Evolutionary conservation across 2,113 vertebrate species (phyloP).

Genomic region (Clarias batrachus): DNA sequence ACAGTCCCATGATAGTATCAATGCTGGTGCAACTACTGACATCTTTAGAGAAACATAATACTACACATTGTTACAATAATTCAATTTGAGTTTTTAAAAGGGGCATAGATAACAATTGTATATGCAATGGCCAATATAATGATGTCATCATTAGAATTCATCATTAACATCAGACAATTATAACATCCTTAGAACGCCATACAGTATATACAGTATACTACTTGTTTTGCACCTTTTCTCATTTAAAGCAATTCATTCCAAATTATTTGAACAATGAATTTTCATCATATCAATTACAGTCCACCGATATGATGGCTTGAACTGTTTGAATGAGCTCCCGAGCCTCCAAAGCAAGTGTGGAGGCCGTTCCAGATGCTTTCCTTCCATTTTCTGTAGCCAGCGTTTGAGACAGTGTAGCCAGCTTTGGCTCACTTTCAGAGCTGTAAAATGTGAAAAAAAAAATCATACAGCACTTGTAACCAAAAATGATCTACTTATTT

Average conservation of each 20-base stretch:
- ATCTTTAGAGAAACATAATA: too few relatives aligned
- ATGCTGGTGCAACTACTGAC: too few relatives aligned
- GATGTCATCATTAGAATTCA: neutral
- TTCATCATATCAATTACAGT: slow-evolving; percentile 79
- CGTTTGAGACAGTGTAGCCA: slow-evolving; percentile 57
- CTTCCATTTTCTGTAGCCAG: slow-evolving; percentile 66
- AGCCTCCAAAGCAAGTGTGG: slow-evolving; percentile 79
- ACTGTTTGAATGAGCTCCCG: slow-evolving; percentile 82
- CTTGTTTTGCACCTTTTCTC: neutral
- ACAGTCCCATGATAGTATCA: too few relatives aligned
- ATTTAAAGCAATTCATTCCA: neutral
- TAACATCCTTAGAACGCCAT: neutral
- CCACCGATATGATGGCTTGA: slow-evolving; percentile 79
- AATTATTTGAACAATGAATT: neutral
- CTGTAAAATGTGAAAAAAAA: slow-evolving; percentile 54
- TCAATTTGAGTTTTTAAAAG: too few relatives aligned
- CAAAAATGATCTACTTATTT: neutral
- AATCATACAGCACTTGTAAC: neutral
- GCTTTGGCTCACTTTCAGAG: slow-evolving; percentile 67
- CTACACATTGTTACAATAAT: too few relatives aligned
- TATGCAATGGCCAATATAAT: neutral
- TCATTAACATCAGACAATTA: neutral
- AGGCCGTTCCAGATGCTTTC: slow-evolving; percentile 64
- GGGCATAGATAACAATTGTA: too few relatives aligned
- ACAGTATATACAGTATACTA: neutral